Evolutionary conservation across 2,888 invertebrate genomes (phyloP).

Genomic region (Volucella zonaria): DNA sequence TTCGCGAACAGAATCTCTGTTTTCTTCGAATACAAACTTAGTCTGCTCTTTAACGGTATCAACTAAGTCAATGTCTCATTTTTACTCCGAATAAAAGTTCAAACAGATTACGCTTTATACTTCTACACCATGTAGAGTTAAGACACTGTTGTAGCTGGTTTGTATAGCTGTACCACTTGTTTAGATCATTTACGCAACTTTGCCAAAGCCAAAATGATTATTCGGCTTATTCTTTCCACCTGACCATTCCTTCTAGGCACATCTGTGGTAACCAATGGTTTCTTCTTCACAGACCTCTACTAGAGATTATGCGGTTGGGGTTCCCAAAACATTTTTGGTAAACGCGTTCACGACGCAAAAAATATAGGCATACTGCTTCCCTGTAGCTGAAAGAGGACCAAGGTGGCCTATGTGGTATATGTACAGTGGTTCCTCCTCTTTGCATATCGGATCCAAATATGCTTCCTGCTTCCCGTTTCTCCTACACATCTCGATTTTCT

Average conservation of each 20-base stretch:
- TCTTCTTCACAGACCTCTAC: too few species aligned
- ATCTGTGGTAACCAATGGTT: too few species aligned
- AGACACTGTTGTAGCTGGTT: conserved; percentile 70
- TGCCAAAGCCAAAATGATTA: conserved; percentile 77
- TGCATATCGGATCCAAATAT: neutral
- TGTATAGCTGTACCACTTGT: conserved; percentile 76
- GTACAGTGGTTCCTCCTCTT: neutral
- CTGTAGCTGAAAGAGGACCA: too few species aligned
- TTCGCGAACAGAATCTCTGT: conserved; percentile 41
- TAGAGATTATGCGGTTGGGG: too few species aligned
- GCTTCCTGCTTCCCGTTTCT: too few species aligned
- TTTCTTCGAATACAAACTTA: conserved; percentile 39
- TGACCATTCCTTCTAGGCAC: too few species aligned
- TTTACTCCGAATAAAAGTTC: conserved; percentile 74
- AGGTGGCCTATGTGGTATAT: too few species aligned
- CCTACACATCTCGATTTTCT: too few species aligned
- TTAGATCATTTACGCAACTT: conserved; percentile 74
- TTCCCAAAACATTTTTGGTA: too few species aligned
- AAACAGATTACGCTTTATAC: conserved; percentile 74
- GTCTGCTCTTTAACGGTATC: conserved; percentile 44
- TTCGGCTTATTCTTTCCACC: neutral
- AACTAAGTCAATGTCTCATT: conserved; percentile 34
- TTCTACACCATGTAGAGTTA: conserved; percentile 73
- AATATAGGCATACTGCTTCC: too few species aligned
- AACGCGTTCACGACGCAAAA: too few species aligned